These are phyloP conservation scores for Umimayanthus chanpuru DNA, from an alignment of 92 coral and sea anemone genomes.

Conservation along the genomic window DNA sequence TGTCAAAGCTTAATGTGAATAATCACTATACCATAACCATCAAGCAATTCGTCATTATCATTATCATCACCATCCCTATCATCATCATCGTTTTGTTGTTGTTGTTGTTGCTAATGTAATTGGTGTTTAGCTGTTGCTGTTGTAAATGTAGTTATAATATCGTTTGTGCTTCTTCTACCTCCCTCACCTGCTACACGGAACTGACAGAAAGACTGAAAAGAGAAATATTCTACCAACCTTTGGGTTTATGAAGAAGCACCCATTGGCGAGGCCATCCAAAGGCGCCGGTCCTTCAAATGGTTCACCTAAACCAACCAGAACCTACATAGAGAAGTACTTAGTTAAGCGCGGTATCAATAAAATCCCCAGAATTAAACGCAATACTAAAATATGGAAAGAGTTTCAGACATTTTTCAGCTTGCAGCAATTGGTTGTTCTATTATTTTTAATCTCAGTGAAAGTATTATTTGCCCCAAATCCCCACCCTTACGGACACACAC, in stretches of 20 bases:
- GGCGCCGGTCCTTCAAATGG: conserved; percentile 98
- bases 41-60: no score
- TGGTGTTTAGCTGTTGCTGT: not conserved
- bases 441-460: no score
- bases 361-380: not conserved
- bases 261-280: conserved; percentile 93
- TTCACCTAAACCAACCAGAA: conserved; percentile 87
- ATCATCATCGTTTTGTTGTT: not conserved
- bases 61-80: no score
- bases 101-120: not conserved
- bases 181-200: not conserved
- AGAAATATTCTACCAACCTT: conserved; percentile 58
- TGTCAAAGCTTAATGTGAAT: no score
- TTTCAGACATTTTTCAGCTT: no score
- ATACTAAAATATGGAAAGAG: not conserved
- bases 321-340: conserved; percentile 47
- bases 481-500: no score
- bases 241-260: conserved; percentile 88
- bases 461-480: no score
- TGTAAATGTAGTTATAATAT: not conserved
- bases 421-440: no score
- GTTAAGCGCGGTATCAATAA: not conserved
- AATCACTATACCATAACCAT: no score
- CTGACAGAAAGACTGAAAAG: not conserved
- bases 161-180: not conserved